These are phyloP conservation scores for Mobula hypostoma DNA, from an alignment of 2,113 vertebrate genomes.

Conservation along the genomic window DNA sequence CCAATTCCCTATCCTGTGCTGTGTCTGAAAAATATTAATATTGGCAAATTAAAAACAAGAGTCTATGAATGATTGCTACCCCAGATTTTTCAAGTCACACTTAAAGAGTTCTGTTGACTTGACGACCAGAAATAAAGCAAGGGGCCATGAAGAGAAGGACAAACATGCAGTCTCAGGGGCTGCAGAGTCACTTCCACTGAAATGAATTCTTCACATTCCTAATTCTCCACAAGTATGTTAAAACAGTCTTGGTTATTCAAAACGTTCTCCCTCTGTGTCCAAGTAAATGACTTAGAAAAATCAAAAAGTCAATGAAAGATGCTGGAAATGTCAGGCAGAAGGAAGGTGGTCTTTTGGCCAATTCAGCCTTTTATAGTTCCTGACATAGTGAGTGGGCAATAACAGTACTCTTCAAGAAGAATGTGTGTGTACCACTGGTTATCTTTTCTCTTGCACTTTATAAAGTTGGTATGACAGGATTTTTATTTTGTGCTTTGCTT, in stretches of 20 bases:
- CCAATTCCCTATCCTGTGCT: not conserved
- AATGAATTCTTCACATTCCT: not conserved
- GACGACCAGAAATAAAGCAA: not conserved
- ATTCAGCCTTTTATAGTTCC: not conserved
- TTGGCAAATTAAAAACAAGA: not conserved
- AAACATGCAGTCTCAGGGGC: not conserved
- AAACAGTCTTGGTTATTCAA: not conserved
- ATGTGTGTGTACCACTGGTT: too few species aligned
- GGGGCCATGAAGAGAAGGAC: not conserved
- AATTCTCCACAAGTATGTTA: not conserved
- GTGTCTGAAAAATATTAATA: not conserved
- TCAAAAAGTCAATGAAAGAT: not conserved
- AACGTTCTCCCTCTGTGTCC: not conserved
- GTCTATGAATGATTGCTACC: not conserved
- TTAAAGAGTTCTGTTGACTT: too few species aligned
- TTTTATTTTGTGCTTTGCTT: too few species aligned
- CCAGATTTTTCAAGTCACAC: not conserved
- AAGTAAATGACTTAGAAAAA: not conserved
- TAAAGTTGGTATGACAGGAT: too few species aligned
- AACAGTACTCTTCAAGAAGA: too few species aligned
- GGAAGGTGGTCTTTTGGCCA: not conserved
- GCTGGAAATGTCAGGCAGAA: not conserved
- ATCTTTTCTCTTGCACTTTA: too few species aligned
- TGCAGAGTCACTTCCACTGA: too few species aligned
- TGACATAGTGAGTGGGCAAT: too few species aligned